Conservation (phyloP, 2,113 vertebrate genomes). For the Loxodonta africana region DNA sequence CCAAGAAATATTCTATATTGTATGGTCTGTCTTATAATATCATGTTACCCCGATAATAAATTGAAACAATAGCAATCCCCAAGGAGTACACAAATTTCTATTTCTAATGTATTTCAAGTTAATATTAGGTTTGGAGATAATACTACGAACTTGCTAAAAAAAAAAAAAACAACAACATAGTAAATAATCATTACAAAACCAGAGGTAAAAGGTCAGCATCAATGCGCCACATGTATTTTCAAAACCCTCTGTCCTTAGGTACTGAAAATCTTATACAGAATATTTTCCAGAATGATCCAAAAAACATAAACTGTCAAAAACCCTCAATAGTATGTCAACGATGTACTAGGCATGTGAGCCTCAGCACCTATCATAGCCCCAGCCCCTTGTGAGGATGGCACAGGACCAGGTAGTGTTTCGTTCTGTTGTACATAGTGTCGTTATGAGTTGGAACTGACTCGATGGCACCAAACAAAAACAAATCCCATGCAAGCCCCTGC, state of each 20-base stretch:
- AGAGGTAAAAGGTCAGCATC: conserved; percentile 78
- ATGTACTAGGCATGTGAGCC: background rate
- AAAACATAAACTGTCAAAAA: conserved; percentile 39
- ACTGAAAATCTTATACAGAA: conserved; percentile 49
- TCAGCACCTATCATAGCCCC: background rate
- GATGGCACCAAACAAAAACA: background rate
- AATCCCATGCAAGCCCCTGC: background rate
- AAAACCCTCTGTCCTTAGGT: conserved; percentile 76
- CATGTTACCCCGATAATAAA: conserved; percentile 79
- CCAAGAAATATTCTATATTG: conserved; percentile 48
- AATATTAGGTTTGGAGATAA: conserved; percentile 86
- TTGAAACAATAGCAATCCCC: conserved; percentile 85
- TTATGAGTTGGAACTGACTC: background rate
- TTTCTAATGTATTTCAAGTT: conserved; percentile 85
- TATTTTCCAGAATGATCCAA: background rate
- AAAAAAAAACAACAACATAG: conserved; percentile 76
- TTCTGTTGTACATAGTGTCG: background rate
- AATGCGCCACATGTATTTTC: conserved; percentile 77
- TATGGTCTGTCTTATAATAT: conserved; percentile 82
- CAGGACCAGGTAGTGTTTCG: background rate
- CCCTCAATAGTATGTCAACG: background rate
- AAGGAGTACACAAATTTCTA: conserved; percentile 83
- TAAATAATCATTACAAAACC: conserved; percentile 82
- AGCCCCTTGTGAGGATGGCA: background rate
- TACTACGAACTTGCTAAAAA: conserved; percentile 84